phyloP scores from a whole-genome alignment of 35 echinoderm and acorn worm species.

The Acanthaster planci region DNA sequence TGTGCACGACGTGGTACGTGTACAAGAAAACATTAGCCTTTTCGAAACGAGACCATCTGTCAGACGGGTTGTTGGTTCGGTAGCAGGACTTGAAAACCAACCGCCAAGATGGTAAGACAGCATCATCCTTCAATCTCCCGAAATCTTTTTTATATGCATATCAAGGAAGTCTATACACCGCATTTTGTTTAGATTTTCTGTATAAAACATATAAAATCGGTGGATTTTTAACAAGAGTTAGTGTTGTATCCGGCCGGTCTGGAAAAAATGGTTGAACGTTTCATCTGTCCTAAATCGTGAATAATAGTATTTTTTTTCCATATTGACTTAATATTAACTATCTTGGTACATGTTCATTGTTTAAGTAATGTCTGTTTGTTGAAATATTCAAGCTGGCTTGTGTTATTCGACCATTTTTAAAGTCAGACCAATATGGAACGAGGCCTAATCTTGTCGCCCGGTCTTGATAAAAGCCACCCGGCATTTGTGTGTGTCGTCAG shows the following conservation, averaged over 20 bases:
- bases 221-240: background rate
- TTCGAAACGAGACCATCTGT: slow-evolving; percentile 14
- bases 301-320: too few relatives aligned
- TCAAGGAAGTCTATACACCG: background rate
- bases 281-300: too few relatives aligned
- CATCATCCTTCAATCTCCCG: slow-evolving; percentile 3
- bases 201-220: background rate
- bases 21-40: background rate
- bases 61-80: background rate
- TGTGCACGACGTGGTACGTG: background rate
- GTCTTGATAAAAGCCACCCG: too few relatives aligned
- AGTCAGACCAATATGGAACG: too few relatives aligned
- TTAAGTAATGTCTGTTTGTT: too few relatives aligned
- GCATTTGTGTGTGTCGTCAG: too few relatives aligned
- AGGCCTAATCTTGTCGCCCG: too few relatives aligned
- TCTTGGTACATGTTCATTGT: too few relatives aligned
- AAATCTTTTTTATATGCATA: background rate
- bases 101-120: background rate
- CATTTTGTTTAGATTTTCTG: background rate
- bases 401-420: too few relatives aligned
- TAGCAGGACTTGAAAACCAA: background rate
- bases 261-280: background rate
- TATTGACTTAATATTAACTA: too few relatives aligned
- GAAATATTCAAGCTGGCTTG: too few relatives aligned
- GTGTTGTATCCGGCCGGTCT: background rate